Conservation (phyloP, 2,797 vertebrate species). For the Arrhamphus sclerolepis region DNA sequence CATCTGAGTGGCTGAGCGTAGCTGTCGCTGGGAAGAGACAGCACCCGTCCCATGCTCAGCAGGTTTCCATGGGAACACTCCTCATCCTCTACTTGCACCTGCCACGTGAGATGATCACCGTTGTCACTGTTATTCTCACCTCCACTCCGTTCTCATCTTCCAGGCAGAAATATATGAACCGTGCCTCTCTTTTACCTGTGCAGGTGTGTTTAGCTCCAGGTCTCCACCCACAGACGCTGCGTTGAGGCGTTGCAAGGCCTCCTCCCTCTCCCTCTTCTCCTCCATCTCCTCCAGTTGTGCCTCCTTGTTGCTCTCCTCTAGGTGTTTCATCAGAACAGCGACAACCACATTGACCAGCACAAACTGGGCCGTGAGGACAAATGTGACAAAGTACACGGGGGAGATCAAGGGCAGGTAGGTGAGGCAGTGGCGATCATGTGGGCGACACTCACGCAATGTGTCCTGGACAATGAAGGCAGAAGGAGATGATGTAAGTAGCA, state of each 20-base stretch:
- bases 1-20: constrained; percentile 84
- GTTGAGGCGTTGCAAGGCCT: constrained; percentile 68
- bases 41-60: constrained; percentile 86
- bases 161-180: constrained; percentile 12
- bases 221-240: constrained; percentile 25
- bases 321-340: constrained; percentile 97
- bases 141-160: constrained; percentile 2
- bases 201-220: constrained; percentile 48
- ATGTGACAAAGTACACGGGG: constrained; percentile 97
- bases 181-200: constrained; percentile 69
- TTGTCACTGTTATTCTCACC: constrained; percentile 34
- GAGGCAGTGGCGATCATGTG: constrained; percentile 91
- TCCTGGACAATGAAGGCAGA: constrained; percentile 78
- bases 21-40: constrained; percentile 94
- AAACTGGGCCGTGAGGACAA: constrained; percentile 97
- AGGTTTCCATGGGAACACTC: constrained; percentile 80
- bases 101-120: constrained; percentile 49
- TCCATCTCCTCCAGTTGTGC: constrained; percentile 85
- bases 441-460: constrained; percentile 91
- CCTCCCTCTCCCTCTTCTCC: constrained; percentile 87
- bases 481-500: constrained; percentile 27
- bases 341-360: constrained; percentile 98
- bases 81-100: constrained; percentile 79
- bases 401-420: constrained; percentile 94
- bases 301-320: constrained; percentile 97